phyloP scores from a whole-genome alignment of 2,797 vertebrate species.

The Cephalopachus bancanus region DNA sequence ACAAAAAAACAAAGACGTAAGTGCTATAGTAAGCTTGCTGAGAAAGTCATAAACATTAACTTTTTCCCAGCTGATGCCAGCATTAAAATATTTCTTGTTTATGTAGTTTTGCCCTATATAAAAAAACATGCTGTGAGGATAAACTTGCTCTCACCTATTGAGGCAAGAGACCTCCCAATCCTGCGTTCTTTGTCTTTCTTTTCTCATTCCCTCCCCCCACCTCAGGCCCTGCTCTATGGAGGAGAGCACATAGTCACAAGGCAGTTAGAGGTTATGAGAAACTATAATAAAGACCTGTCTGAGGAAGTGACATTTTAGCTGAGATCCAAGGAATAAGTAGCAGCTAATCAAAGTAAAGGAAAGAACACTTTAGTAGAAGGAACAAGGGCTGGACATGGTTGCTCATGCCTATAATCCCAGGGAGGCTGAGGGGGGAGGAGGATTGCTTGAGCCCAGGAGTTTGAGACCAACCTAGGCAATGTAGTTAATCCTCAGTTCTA shows the following conservation, averaged over 20 bases:
- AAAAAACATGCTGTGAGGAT: no score
- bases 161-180: no score
- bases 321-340: neutral
- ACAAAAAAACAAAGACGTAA: no score
- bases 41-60: no score
- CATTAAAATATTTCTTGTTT: no score
- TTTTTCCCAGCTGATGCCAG: no score
- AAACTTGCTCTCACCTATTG: no score
- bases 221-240: no score
- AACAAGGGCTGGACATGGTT: neutral
- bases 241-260: neutral
- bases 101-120: no score
- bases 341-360: neutral
- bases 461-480: neutral
- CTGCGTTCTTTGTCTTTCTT: no score
- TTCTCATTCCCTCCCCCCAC: no score
- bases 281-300: neutral
- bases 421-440: accelerated
- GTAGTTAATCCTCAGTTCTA: neutral
- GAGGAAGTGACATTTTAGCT: neutral
- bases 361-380: neutral
- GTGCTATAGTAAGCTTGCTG: no score
- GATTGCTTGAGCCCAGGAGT: neutral
- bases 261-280: neutral
- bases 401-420: neutral